Base-by-base conservation (phyloP, 2,113 vertebrate genomes). In the Perccottus glenii region DNA sequence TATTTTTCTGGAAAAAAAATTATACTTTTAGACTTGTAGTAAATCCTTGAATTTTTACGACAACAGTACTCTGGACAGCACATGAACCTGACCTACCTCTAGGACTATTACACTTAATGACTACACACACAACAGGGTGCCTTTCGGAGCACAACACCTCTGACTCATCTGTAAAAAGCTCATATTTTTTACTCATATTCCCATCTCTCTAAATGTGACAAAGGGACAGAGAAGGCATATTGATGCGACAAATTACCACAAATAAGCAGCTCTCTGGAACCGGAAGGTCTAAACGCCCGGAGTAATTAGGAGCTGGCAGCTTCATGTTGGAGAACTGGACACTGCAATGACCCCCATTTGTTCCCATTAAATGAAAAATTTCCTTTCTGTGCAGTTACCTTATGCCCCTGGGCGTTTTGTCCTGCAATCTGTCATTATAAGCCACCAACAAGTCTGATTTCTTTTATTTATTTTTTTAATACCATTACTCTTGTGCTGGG, bases 281-380 rank as follows among this genome's bases (percentile, higher is more conserved):
- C 19, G 50, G 0, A 5, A 10, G 44, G 44, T 46, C 11, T 12
- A 8, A 53, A 11, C 12, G 5, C 2, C 43, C 5, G 2, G 35
- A 59, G 52, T 65, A 64, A 82, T 80, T 70, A 66, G 50, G 52
- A 68, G 44, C 64, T 49, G 70, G 10, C 5, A 53, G 32, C 72
- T 73, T 77, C 48, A 57, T 59, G 50, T 57, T 32, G 36, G 11
- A 33, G 66, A 64, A 51, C 48, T 53, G 67, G 47, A 50, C 59
- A 60, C 64, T 10, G 51, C 64, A 67, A 6, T 70, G 72, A 75
- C 65, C 73, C 78, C 67, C 65, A 83, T 86, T 81, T 85, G 75
- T 83, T 83, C 77, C 75, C 49, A 76, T 79, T 81, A 72, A 77
- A 80, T 77, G 82, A 82, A 78, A 75, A 82, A 84, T 71, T 70